A percentile compares a stretch with the other conserved stretches of the same genome.
Conservation (phyloP, 2,113 vertebrate species). For the Martes martes region DNA sequence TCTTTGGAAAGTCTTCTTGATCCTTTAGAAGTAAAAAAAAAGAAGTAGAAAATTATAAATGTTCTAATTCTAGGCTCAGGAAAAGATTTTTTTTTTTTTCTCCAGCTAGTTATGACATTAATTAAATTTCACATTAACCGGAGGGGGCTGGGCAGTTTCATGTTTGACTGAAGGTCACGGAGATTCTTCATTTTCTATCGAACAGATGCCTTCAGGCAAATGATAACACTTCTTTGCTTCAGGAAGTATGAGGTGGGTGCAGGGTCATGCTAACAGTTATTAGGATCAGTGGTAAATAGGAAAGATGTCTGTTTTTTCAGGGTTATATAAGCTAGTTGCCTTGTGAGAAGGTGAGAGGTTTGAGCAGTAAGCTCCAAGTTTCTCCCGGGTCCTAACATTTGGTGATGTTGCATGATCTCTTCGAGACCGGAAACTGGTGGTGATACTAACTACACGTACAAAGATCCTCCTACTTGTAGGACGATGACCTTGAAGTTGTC, state of each 20-base stretch:
- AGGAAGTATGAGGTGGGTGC: neutral
- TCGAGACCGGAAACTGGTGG: neutral
- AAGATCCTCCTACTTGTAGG: neutral
- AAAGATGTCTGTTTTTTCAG: neutral
- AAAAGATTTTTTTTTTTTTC: neutral
- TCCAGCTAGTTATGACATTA: conserved; percentile 1
- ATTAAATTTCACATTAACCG: conserved; percentile 26
- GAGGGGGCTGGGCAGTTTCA: neutral
- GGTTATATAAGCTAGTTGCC: neutral
- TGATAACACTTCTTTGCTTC: neutral
- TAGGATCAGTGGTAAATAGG: neutral
- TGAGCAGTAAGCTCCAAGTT: neutral
- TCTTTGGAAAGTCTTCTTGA: neutral
- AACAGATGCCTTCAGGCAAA: neutral
- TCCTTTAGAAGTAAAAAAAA: neutral
- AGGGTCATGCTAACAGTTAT: neutral
- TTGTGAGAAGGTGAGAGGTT: neutral
- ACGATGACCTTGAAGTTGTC: neutral
- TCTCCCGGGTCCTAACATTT: neutral
- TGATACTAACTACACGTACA: neutral
- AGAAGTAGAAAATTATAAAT: neutral
- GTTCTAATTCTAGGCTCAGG: conserved; percentile 5
- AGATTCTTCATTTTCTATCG: conserved; percentile 11
- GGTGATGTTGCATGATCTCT: neutral
- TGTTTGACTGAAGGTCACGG: neutral